Percentiles rank a stretch among this genome's conserved stretches.
These are phyloP conservation scores for Proterorhinus semilunaris DNA, from an alignment of 2,113 vertebrate genomes.

Conservation along the genomic window DNA sequence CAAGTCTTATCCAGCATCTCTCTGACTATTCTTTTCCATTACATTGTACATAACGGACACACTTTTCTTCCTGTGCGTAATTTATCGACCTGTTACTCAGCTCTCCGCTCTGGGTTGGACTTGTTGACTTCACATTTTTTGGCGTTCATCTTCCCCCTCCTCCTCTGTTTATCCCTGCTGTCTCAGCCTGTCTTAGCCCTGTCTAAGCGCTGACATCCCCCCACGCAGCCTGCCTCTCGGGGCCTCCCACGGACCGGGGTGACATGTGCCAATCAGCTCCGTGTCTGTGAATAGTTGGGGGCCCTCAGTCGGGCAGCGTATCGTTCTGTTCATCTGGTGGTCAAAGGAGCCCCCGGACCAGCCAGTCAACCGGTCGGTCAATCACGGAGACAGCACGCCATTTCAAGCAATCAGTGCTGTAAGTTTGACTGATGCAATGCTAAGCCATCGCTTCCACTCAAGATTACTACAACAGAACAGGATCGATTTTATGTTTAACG, in stretches of 20 bases:
- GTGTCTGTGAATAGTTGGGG: conserved; percentile 25
- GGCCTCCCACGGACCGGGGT: conserved; percentile 42
- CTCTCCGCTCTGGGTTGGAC: neutral
- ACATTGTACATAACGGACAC: neutral
- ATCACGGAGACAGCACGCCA: conserved; percentile 49
- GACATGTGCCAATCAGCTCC: conserved; percentile 48
- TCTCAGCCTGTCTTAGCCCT: conserved; percentile 17
- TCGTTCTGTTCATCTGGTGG: conserved; percentile 39
- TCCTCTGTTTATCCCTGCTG: conserved; percentile 2
- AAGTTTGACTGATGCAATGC: conserved; percentile 4
- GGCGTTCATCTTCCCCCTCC: neutral
- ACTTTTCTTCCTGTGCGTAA: neutral
- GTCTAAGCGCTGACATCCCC: conserved; percentile 19
- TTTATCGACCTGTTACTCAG: neutral
- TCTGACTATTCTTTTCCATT: neutral
- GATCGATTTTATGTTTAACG: neutral
- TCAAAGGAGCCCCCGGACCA: conserved; percentile 7
- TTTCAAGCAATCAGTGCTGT: conserved; percentile 23
- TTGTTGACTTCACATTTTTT: neutral
- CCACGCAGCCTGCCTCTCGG: conserved; percentile 3
- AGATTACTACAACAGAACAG: neutral
- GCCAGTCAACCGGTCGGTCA: conserved; percentile 33
- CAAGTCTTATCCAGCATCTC: neutral
- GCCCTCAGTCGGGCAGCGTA: conserved; percentile 37
- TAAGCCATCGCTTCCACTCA: conserved; percentile 5